These are phyloP conservation scores for Cyaniris semiargus DNA, from an alignment of 2,888 invertebrate genomes.

Conservation along the genomic window DNA sequence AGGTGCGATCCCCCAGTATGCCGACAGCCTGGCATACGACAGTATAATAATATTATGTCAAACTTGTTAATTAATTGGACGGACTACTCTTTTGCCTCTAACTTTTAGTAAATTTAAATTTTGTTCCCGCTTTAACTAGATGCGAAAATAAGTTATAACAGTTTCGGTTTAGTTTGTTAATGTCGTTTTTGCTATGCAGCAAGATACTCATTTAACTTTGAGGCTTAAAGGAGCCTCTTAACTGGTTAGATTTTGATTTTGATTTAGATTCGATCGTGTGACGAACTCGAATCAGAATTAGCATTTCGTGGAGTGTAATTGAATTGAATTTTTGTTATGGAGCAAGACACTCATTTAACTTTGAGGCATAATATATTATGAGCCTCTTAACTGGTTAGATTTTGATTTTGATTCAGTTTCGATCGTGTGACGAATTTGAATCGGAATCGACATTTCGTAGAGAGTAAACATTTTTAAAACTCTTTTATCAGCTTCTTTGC, in stretches of 20 bases:
- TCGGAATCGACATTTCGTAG: too few relatives aligned
- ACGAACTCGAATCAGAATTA: background rate
- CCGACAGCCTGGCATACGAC: background rate
- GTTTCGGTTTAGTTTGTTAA: slow-evolving; percentile 25
- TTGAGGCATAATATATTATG: background rate
- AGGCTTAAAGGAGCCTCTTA: background rate
- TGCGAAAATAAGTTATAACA: slow-evolving; percentile 34
- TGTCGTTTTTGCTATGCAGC: background rate
- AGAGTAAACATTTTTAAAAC: too few relatives aligned
- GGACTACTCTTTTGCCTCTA: slow-evolving; percentile 31
- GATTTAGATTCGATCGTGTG: background rate
- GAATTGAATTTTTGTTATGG: slow-evolving; percentile 17
- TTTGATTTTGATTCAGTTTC: too few relatives aligned
- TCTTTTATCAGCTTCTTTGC: too few relatives aligned
- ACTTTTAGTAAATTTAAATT: slow-evolving; percentile 37
- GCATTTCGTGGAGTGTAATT: too few relatives aligned
- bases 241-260: too few relatives aligned
- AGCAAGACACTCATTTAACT: background rate
- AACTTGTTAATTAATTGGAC: slow-evolving; percentile 36
- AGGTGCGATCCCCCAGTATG: background rate
- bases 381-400: too few relatives aligned
- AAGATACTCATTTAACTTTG: background rate
- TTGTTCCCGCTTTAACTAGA: slow-evolving; percentile 31
- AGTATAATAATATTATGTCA: background rate
- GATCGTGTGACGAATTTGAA: too few relatives aligned